Evolutionary conservation across 2,113 vertebrate genomes (phyloP), one percentile per base, ranked within the genome.

Genomic region (Coptodon bakossiorum): DNA sequence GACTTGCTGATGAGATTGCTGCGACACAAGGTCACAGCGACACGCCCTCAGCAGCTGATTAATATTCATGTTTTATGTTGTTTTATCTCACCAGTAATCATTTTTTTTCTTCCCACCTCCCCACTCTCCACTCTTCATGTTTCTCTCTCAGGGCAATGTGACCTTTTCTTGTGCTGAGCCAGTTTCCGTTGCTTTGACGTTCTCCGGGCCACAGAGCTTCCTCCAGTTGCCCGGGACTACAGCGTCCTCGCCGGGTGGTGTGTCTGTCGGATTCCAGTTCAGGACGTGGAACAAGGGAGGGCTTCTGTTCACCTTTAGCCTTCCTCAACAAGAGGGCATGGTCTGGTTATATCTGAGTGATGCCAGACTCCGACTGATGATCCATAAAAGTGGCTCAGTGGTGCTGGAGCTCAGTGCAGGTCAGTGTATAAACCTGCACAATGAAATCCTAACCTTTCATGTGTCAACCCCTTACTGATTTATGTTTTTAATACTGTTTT

Each of bases 281-380:
- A 96, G 98, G 53, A 99, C 98, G 1, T 99, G 98, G 98, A 98
- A 99, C 93, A 95, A 95, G 63, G 97, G 94, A 0, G 98, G 98
- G 27, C 96, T 98, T 76, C 93, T 99, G 2, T 91, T 98, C 34
- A 97, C 96, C 88, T 96, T 93, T 79, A 96, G 96, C 90, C 93
- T 97, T 6, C 94, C 94, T 1, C 88, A 89, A 12, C 66, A 94
- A 76, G 95, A 95, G 1, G 97, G 96, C 6, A 90, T 93, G 79
- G 94, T 97, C 86, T 95, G 97, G 92, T 92, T 99, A 57, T 94
- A 97, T 94, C 96, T 99, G 87, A 96, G 90, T 6, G 97, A 98
- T 50, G 97, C 97, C 16, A 97, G 95, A 90, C 90, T 98, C 38
- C 97, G 95, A 89, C 85, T 98, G 45, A 97, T 94, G 93, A 90